phyloP scores from a whole-genome alignment of 2,797 vertebrate species.

The Argyrosomus regius region DNA sequence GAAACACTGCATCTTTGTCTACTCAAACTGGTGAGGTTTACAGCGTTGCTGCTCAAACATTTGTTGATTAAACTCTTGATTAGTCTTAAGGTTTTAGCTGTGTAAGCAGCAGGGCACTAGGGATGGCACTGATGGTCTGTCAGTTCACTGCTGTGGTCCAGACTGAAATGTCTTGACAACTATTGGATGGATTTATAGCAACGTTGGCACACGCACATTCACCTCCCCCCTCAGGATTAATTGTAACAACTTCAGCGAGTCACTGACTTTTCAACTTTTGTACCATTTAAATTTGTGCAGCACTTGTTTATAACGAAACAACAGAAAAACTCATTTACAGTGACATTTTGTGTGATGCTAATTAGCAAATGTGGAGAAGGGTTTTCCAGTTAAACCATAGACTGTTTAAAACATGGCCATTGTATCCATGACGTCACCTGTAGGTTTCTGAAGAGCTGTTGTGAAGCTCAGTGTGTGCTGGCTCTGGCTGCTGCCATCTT shows the following conservation, averaged over 20 bases:
- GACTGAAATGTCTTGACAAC: not conserved
- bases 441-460: too few relatives aligned
- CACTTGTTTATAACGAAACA: not conserved
- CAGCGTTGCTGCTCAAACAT: not conserved
- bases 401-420: too few relatives aligned
- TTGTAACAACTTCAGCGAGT: not conserved
- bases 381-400: too few relatives aligned
- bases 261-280: too few relatives aligned
- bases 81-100: not conserved
- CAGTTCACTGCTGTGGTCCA: not conserved
- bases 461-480: too few relatives aligned
- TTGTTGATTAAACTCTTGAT: constrained; percentile 8
- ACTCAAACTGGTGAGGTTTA: constrained; percentile 10
- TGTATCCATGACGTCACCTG: too few relatives aligned
- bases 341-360: too few relatives aligned
- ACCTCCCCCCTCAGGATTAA: not conserved
- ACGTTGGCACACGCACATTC: too few relatives aligned
- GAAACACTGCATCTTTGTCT: constrained; percentile 9
- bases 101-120: not conserved
- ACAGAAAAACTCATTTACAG: not conserved
- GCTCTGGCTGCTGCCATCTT: too few relatives aligned
- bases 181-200: not conserved
- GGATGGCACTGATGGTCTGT: not conserved
- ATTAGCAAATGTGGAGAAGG: not conserved
- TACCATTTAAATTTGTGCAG: too few relatives aligned